Base-by-base conservation (phyloP, 2,888 invertebrate species). In the Drosophila picticornis region DNA sequence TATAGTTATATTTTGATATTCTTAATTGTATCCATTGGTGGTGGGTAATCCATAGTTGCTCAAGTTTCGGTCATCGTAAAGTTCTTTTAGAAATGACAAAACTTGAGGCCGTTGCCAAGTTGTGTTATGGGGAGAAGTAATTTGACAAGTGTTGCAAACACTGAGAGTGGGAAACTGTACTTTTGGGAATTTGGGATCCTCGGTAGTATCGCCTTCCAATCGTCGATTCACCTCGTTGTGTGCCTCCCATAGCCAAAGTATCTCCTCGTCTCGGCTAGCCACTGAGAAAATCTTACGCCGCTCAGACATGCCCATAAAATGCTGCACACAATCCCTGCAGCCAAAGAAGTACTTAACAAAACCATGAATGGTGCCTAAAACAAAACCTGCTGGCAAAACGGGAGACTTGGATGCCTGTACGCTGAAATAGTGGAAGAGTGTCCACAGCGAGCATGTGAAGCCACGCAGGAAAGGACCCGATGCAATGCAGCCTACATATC, bases 401-500 rank as follows among this genome's bases (percentile, higher is more conserved):
- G 25, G 2, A 4, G 69, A 13, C 29, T 65, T 65, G 34, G 82
- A 78, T 4, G 90, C 95, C 91, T 96, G 95, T 0, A 98, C 97
- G 1, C 97, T 97, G 48, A 99, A 93, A 36, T 96, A 96, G 91
- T 99, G 99, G 91, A 98, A 99, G 85, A 98, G 93, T 13, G 96
- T 96, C 99, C 99, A 99, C 50, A 99, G 94, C 0, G 98, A 96
- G 93, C 99, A 99, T 2, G 98, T 97, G 93, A 98, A 99, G 4
- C 98, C 98, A 56, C 99, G 94, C 88, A 95, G 96, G 2, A 72
- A 65, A 0, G 95, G 93, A 62, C 95, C 94, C 86, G 97, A 97
- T 13, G 98, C 97, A 84, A 94, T 95, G 91, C 99, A 99, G 9
- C 96, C 96, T 38, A 96, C 93, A 95, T 97, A 98, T 7, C 93